Evolutionary conservation across 2,797 vertebrate species (phyloP), one percentile per base, ranked within the genome.

Genomic region (Neomorphus geoffroyi): DNA sequence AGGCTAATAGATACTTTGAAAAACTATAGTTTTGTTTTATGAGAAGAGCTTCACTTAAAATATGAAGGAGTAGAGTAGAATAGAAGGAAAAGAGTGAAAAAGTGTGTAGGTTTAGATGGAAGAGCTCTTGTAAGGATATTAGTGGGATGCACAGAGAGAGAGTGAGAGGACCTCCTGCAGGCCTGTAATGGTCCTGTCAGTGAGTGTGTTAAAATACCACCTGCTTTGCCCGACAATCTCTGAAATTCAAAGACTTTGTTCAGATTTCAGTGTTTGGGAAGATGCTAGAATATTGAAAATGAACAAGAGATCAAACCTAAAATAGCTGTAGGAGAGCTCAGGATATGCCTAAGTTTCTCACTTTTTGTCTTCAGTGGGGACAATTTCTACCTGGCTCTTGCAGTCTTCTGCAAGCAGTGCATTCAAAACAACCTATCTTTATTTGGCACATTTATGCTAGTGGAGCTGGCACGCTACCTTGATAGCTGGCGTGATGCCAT

Each of bases 401-500:
- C 56, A 92, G 61, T 86, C 96, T 91, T 93, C 66, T 80, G 87
- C 93, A 91, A 86, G 78, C 85, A 92, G 39, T 77, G 82, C 86
- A 62, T 95, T 88, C 56, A 56, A 93, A 96, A 86, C 89, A 94
- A 78, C 88, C 77, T 78, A 51, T 97, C 89, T 96, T 96, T 87
- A 88, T 92, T 96, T 97, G 95, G 96, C 94, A 97, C 81, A 56
- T 91, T 97, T 96, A 86, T 90, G 96, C 94, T 79, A 84, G 95
- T 50, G 88, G 92, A 90, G 94, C 96, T 96, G 56, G 96, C 80
- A 1, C 95, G 93, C 93, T 93, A 90, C 97, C 97, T 96, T 90
- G 88, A 80, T 78, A 94, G 88, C 96, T 98, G 98, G 98, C 98
- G 2, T 27, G 4, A 23, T 88, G 98, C 98, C 98, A 98, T 89